A percentile compares a stretch with the other conserved stretches of the same genome.
Evolutionary conservation across 2,888 invertebrate genomes (phyloP).

Genomic region (Athetis lepigone): DNA sequence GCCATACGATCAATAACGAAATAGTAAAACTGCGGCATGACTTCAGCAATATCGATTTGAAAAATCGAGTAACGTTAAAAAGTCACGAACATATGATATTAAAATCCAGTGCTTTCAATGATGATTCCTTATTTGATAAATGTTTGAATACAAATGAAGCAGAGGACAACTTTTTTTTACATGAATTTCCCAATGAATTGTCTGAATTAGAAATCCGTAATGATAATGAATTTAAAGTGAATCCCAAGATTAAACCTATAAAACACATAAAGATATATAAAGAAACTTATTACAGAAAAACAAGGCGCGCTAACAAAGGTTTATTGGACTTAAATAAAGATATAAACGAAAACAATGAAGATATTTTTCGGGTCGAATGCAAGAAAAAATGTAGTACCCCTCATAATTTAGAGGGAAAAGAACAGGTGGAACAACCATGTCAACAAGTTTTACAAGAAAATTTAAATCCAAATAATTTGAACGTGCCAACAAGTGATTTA

Average conservation of each 20-base stretch:
- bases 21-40: conserved; percentile 77
- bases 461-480: conserved; percentile 29
- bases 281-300: conserved; percentile 52
- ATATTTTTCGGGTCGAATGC: conserved; percentile 68
- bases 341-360: conserved; percentile 61
- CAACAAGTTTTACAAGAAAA: conserved; percentile 32
- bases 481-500: conserved; percentile 70
- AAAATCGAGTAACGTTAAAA: conserved; percentile 77
- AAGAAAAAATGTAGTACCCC: conserved; percentile 38
- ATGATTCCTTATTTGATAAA: conserved; percentile 64
- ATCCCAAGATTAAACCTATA: conserved; percentile 64
- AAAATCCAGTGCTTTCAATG: conserved; percentile 54
- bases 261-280: conserved; percentile 44
- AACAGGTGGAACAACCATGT: conserved; percentile 28
- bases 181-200: conserved; percentile 67
- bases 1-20: conserved; percentile 74
- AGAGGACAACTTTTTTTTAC: conserved; percentile 66
- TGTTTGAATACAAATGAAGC: conserved; percentile 62
- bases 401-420: conserved; percentile 34
- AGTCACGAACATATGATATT: conserved; percentile 61
- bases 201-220: conserved; percentile 73
- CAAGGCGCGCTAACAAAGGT: conserved; percentile 37
- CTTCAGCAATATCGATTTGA: conserved; percentile 76
- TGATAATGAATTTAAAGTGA: conserved; percentile 76
- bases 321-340: conserved; percentile 59